Evolutionary conservation across 23 tunicate genomes (phyloP), one percentile per base, ranked within the genome.

Genomic region (Trididemnum nubilum): DNA sequence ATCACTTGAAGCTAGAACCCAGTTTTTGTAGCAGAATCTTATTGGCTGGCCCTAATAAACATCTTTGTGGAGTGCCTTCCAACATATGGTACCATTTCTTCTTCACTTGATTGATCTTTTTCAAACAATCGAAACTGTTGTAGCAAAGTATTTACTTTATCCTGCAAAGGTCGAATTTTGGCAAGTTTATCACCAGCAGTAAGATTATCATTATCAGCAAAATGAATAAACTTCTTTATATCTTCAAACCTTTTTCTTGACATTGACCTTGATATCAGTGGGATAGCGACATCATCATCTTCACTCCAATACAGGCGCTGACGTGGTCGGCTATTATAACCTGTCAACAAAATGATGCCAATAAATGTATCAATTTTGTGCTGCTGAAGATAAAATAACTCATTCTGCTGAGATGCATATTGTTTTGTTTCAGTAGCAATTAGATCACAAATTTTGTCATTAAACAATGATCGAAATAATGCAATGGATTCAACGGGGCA

Each of bases 131-230:
- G 28, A 63, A 63, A 63, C 28, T 63, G 27, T 23, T 63, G 24
- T 18, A 63, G 69, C 23, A 28, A 63, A 63, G 27, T 28, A 63
- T 63, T 63, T 24, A 63, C 69, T 63, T 23, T 63, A 63, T 63
- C 27, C 69, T 63, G 28, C 28, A 63, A 23, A 63, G 69, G 69
- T 63, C 27, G 27, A 63, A 21, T 15, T 63, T 63, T 63, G 4
- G 69, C 69, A 19, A 63, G 69, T 28, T 63, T 63, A 19, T 63
- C 69, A 15, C 23, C 28, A 28, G 25, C 27, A 63, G 28, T 15
- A 63, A 63, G 28, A 63, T 63, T 63, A 23, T 63, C 23, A 63
- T 63, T 63, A 63, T 63, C 69, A 63, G 69, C 69, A 23, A 63
- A 63, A 63, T 63, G 4, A 15, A 63, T 63, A 23, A 15, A 63